Evolutionary conservation across 1,140 invertebrate genomes (phyloP), one percentile per base, ranked within the genome.

Genomic region (Diachasmimorpha longicaudata): DNA sequence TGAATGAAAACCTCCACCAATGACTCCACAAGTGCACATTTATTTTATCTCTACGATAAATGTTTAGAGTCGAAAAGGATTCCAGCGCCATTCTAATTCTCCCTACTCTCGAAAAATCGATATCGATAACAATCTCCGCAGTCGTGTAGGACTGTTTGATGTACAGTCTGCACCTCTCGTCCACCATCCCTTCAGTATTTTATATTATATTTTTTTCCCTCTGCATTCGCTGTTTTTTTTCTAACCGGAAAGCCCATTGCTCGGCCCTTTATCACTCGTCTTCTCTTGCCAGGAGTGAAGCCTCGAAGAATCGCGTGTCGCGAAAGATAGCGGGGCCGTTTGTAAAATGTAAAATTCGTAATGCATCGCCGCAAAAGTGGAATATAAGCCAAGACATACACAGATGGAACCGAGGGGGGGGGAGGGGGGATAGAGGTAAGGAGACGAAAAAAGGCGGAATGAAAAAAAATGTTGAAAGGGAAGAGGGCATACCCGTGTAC

Each of bases 291-390:
- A 46, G 48, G 55, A 70, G 44, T 76, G 37, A 70, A 76, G 46
- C 66, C 39, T 66, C 72, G 23, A 86, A 84, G 80, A 79, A 87
- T 87, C 82, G 84, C 85, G 82, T 83, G 85, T 87, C 84, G 81
- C 79, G 72, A 78, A 72, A 87, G 84, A 87, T 87, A 86, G 82
- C 83, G 80, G 73, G 78, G 82, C 82, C 84, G 85, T 88, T 88
- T 88, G 83, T 86, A 85, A 87, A 86, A 85, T 87, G 83, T 85
- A 85, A 87, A 88, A 89, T 88, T 87, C 82, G 85, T 85, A 85
- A 88, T 86, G 85, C 87, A 86, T 86, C 81, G 85, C 85, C 81
- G 81, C 83, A 82, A 87, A 87, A 88, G 84, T 85, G 85, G 84
- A 86, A 87, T 87, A 89, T 86, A 68, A 52, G 81, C 81, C 82